Evolutionary conservation across 2,113 vertebrate genomes (phyloP), one percentile per base, ranked within the genome.

Genomic region (Vidua chalybeata): DNA sequence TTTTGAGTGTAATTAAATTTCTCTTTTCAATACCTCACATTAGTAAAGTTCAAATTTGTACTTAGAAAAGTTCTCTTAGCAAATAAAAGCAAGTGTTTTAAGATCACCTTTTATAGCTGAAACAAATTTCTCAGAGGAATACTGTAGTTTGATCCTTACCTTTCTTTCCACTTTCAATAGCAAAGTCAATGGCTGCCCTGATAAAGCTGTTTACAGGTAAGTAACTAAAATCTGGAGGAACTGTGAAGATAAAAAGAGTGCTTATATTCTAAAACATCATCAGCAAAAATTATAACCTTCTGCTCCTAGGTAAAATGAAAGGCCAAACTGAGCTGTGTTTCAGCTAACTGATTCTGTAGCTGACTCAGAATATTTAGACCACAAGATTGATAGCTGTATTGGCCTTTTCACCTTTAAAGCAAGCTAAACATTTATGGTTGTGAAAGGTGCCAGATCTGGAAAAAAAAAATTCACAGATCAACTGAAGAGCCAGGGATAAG

Each of bases 151-250:
- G 56, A 86, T 75, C n/a, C 41, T 96, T 96, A 99, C 99, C 99
- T 99, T 98, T 99, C 82, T 98, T 99, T 61, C 99, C 99, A 73
- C 98, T 98, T 89, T 99, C 98, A 86, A 97, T 89, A 56, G 99
- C 91, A 93, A 99, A 99, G 81, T 98, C 98, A 56, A 98, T 92
- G 7, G 97, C 94, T 76, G 98, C 98, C 87, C 99, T 98, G 96
- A 99, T 98, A 89, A 99, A 97, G 88, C 99, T 99, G 96, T 88
- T 99, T 96, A 99, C 98, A 59, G 99, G 94, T 86, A 99, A 98
- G 96, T 99, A 99, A 85, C 98, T 98, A 76, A 99, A 99, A 95
- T 99, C 98, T 90, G 98, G 98, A 88, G 99, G 99, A 94, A 99
- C 99, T 99, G 97, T 81, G 69, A 96, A 96, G 90, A 97, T 43